A percentile compares a stretch with the other conserved stretches of the same genome.
Conservation (phyloP, 2,113 vertebrate species). For the Campylomormyrus numenius region DNA sequence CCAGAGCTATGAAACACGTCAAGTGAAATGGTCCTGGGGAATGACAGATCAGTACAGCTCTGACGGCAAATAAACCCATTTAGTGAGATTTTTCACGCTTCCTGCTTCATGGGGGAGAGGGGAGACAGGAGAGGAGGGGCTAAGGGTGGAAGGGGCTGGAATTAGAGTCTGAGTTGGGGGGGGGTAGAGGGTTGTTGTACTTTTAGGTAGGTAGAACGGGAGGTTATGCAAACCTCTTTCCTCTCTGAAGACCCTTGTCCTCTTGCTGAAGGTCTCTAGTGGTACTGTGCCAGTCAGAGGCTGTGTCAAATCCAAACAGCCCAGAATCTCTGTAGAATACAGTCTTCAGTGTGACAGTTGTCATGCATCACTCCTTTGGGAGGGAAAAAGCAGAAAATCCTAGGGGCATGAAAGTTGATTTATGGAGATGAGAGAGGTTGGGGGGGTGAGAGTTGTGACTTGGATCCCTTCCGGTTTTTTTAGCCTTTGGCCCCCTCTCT, state of each 20-base stretch:
- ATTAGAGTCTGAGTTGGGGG: conserved; percentile 43
- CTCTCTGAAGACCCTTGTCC: conserved; percentile 16
- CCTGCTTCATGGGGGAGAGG: conserved; percentile 60
- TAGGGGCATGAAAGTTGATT: not conserved
- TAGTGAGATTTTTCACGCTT: conserved; percentile 70
- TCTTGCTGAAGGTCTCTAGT: not conserved
- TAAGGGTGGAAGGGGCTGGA: conserved; percentile 50
- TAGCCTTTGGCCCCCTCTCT: conserved; percentile 32
- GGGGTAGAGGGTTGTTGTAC: conserved; percentile 18
- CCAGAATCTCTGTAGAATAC: conserved; percentile 29
- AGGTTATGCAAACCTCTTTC: conserved; percentile 38
- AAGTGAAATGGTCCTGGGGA: conserved; percentile 63
- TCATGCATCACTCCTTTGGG: conserved; percentile 22
- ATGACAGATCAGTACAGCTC: conserved; percentile 62
- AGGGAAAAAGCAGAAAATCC: conserved; percentile 30
- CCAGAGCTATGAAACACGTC: conserved; percentile 69
- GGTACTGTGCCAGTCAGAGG: conserved; percentile 24
- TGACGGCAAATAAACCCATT: conserved; percentile 73
- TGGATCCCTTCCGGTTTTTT: conserved; percentile 40
- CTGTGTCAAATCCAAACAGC: conserved; percentile 35
- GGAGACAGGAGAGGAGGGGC: conserved; percentile 28
- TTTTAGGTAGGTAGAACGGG: conserved; percentile 32
- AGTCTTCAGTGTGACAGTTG: conserved; percentile 28
- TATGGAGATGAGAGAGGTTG: not conserved
- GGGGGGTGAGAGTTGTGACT: conserved; percentile 21